Evolutionary conservation across 1,140 invertebrate genomes (phyloP), one percentile per base, ranked within the genome.

Genomic region (Diabrotica virgifera): DNA sequence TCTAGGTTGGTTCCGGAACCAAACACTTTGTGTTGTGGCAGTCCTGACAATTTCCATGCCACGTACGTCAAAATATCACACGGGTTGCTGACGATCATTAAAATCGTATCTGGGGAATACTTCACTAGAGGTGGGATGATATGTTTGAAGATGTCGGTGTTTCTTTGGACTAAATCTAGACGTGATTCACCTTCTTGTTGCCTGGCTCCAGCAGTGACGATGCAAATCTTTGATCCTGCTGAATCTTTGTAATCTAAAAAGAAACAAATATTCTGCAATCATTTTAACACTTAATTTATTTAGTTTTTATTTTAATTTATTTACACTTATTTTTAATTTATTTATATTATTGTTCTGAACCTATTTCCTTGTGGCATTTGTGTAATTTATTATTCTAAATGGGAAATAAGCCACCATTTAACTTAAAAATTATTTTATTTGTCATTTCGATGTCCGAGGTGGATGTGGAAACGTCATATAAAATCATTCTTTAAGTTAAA

Each of bases 1-100:
- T 96, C 94, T 52, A 96, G 82, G 80, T 95, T 96, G 6, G 93
- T 96, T 13, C 94, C 94, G 51, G 92, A 93, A 13, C 94, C 94
- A 73, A 96, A 90, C 7, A 96, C 91, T 46, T 89, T 86, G 74
- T 94, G 86, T 73, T 89, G 89, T 10, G 94, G 93, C 65, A 96
- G 80, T 4, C 94, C 93, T 66, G 92, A 94, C 36, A 96, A 75
- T 77, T 94, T 96, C 94, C 94, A 96, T 5, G 93, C 89, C n/a
- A 96, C 91, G 74, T 95, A 95, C 5, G 93, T 95, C 64, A 96
- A 79, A 70, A 96, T 89, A 76, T 96, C 94, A 6, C 95, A 92
- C 55, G 94, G 94, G 79, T 96, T 96, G 63, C 91, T 94, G 0
- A 96, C 93, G 72, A 96, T 89, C 35, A 96, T 75, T n/a, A 96